Conservation (phyloP, 2,888 invertebrate species). For the Mellilla xanthometata region DNA sequence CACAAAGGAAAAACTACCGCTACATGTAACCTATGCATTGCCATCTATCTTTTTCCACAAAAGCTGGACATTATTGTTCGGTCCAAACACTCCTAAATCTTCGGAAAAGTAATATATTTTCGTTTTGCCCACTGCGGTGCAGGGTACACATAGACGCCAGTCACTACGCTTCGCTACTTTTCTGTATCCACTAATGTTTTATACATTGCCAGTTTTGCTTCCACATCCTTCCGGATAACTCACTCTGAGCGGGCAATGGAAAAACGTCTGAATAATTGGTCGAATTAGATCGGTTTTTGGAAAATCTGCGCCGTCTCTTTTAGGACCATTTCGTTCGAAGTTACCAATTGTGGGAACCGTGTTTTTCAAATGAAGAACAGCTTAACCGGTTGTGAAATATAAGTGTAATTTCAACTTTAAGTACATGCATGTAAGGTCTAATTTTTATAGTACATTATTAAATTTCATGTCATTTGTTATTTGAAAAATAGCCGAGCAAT, state of each 20-base stretch:
- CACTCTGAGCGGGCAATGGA: conserved; percentile 46
- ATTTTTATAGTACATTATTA: conserved; percentile 16
- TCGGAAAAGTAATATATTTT: conserved; percentile 83
- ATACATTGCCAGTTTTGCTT: conserved; percentile 63
- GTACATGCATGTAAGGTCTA: conserved; percentile 14
- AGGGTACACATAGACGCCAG: conserved; percentile 55
- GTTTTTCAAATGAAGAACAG: conserved; percentile 29
- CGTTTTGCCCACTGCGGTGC: conserved; percentile 81
- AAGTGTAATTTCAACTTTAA: conserved; percentile 32
- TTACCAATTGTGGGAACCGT: conserved; percentile 52
- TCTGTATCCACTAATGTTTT: conserved; percentile 78
- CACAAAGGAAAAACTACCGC: conserved; percentile 78
- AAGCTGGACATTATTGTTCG: conserved; percentile 84
- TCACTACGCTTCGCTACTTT: conserved; percentile 68
- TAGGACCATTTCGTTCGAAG: conserved; percentile 56
- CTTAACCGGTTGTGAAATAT: conserved; percentile 17
- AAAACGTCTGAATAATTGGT: conserved; percentile 54
- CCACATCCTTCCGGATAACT: conserved; percentile 42
- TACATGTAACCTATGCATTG: conserved; percentile 79
- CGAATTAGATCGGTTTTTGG: conserved; percentile 54
- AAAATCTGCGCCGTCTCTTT: conserved; percentile 53
- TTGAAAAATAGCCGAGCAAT: conserved; percentile 34
- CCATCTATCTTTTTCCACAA: conserved; percentile 83
- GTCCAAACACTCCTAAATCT: conserved; percentile 84
- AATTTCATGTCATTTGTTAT: conserved; percentile 22